Percentiles rank a stretch among this genome's conserved stretches.
Evolutionary conservation across 2,113 vertebrate genomes (phyloP).

Genomic region (Crocuta crocuta): DNA sequence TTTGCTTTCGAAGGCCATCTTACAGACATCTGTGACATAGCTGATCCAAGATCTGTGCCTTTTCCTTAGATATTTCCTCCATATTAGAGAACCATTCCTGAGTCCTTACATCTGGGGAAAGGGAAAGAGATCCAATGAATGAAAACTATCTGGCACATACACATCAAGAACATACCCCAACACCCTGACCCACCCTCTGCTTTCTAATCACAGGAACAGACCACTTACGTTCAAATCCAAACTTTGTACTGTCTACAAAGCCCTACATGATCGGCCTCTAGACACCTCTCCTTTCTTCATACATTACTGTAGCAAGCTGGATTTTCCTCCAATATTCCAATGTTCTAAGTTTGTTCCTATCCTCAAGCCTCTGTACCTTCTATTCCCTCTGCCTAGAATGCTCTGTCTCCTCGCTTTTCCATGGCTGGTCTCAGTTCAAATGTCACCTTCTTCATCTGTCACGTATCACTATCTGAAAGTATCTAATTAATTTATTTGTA

Average conservation of each 20-base stretch:
- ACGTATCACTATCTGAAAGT: neutral
- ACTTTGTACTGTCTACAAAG: neutral
- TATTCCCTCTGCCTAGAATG: neutral
- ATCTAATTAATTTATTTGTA: neutral
- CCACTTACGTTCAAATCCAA: neutral
- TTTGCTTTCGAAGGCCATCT: neutral
- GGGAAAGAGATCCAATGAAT: neutral
- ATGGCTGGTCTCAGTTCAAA: neutral
- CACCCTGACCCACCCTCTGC: neutral
- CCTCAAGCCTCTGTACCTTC: neutral
- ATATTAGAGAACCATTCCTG: conserved; percentile 42
- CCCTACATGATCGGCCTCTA: neutral
- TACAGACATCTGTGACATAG: neutral
- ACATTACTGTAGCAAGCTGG: neutral
- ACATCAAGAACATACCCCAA: neutral
- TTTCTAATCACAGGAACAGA: neutral
- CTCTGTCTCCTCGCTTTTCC: neutral
- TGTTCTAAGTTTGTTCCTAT: neutral
- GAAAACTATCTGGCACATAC: neutral
- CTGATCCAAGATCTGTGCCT: neutral
- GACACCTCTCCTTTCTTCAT: neutral
- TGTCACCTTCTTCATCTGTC: neutral
- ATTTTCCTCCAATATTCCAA: neutral
- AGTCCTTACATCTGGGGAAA: neutral
- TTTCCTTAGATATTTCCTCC: conserved; percentile 7